A percentile compares a stretch with the other conserved stretches of the same genome.
These are phyloP conservation scores for Philonicus albiceps DNA, from an alignment of 2,888 invertebrate genomes.

Conservation along the genomic window DNA sequence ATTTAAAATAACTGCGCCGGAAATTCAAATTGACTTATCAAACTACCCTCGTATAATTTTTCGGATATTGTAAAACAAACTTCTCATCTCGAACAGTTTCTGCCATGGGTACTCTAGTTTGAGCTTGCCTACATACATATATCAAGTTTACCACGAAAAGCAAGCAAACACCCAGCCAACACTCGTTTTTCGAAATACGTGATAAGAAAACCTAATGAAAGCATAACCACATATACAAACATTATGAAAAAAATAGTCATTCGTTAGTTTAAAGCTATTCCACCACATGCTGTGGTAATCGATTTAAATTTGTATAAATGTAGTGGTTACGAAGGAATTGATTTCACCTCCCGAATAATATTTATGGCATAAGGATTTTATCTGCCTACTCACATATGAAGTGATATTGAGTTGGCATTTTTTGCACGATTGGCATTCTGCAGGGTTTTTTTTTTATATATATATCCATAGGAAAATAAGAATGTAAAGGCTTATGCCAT, in stretches of 20 bases:
- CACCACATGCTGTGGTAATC: neutral
- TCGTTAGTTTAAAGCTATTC: neutral
- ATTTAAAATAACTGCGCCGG: too few species aligned
- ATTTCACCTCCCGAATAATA: constrained; percentile 31
- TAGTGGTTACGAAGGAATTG: neutral
- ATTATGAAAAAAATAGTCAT: too few species aligned
- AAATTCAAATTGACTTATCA: too few species aligned
- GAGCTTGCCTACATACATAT: too few species aligned
- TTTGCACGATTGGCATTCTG: constrained; percentile 14
- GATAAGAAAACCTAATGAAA: too few species aligned
- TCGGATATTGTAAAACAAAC: too few species aligned
- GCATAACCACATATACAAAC: too few species aligned
- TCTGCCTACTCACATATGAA: neutral
- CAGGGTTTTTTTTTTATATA: neutral
- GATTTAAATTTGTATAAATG: neutral
- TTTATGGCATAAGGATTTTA: constrained; percentile 14
- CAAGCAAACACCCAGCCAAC: neutral
- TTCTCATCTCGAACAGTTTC: too few species aligned
- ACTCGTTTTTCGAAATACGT: too few species aligned
- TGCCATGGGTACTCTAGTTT: too few species aligned
- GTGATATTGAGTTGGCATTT: constrained; percentile 20
- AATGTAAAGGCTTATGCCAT: neutral
- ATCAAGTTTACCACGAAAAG: neutral
- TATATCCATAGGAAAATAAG: neutral
- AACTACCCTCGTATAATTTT: too few species aligned